Percentiles rank a stretch among this genome's conserved stretches.
Conservation (phyloP, 2,888 invertebrate species). For the Apamea anceps region DNA sequence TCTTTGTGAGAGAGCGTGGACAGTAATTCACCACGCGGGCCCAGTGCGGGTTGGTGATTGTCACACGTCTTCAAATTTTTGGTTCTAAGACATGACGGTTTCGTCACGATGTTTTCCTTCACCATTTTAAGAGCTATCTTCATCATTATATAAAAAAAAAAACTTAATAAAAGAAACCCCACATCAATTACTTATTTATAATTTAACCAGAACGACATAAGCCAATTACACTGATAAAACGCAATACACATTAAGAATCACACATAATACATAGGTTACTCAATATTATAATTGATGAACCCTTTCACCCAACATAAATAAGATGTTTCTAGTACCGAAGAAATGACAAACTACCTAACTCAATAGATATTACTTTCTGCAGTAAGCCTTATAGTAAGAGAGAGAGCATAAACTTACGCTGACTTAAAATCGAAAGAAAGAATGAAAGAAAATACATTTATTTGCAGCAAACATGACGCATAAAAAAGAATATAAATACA, state of each 20-base stretch:
- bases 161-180: neutral
- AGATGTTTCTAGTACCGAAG: neutral
- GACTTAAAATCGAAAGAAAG: neutral
- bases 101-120: neutral
- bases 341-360: neutral
- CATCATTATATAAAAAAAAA: slow-evolving; percentile 1
- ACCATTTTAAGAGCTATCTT: neutral
- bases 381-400: neutral
- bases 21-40: neutral
- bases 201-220: neutral
- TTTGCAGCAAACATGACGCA: too few species aligned
- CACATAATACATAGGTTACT: too few species aligned
- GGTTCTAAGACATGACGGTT: neutral
- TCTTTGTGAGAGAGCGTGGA: neutral
- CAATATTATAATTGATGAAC: neutral
- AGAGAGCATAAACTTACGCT: neutral
- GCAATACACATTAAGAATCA: neutral
- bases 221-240: neutral
- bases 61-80: neutral
- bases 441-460: too few species aligned
- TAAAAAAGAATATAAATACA: too few species aligned
- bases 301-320: neutral
- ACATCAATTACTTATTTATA: neutral
- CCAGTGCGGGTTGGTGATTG: neutral
- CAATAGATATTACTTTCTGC: neutral